phyloP scores from a whole-genome alignment of 2,888 invertebrate genomes.

The Myathropa florea region DNA sequence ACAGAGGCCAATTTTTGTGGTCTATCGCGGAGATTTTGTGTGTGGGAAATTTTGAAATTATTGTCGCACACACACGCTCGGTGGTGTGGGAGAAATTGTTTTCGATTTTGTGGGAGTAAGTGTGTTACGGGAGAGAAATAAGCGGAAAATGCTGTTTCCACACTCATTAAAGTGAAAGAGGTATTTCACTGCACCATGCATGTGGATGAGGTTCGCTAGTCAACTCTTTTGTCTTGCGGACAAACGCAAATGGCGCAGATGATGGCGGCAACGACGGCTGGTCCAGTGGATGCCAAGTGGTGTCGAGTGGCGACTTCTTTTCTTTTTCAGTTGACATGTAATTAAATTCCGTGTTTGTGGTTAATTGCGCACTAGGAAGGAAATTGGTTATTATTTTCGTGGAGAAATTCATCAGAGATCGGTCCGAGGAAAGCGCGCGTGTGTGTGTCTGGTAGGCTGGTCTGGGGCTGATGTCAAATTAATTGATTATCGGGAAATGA shows the following conservation, averaged over 20 bases:
- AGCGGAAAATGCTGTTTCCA: slow-evolving; percentile 42
- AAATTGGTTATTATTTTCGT: slow-evolving; percentile 5
- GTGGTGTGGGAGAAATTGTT: slow-evolving; percentile 39
- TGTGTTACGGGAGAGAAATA: too few species aligned
- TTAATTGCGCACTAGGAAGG: slow-evolving; percentile 50
- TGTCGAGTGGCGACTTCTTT: neutral
- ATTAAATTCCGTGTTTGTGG: slow-evolving; percentile 59
- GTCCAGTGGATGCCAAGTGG: neutral
- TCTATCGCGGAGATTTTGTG: slow-evolving; percentile 43
- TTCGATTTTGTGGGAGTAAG: slow-evolving; percentile 34
- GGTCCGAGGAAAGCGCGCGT: slow-evolving; percentile 11
- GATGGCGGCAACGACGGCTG: neutral
- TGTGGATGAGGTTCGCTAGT: neutral
- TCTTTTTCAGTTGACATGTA: slow-evolving; percentile 22
- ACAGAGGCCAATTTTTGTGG: slow-evolving; percentile 34
- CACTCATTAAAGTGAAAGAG: slow-evolving; percentile 65
- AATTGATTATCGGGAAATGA: slow-evolving; percentile 11
- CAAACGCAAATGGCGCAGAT: neutral
- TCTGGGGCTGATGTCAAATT: neutral
- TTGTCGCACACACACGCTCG: slow-evolving; percentile 34
- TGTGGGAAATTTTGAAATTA: slow-evolving; percentile 69
- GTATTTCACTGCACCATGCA: slow-evolving; percentile 23
- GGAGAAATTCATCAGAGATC: neutral
- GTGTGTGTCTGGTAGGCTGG: neutral
- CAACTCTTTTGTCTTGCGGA: neutral